These are phyloP conservation scores for Cydia amplana DNA, from an alignment of 1,140 invertebrate genomes.

Conservation along the genomic window DNA sequence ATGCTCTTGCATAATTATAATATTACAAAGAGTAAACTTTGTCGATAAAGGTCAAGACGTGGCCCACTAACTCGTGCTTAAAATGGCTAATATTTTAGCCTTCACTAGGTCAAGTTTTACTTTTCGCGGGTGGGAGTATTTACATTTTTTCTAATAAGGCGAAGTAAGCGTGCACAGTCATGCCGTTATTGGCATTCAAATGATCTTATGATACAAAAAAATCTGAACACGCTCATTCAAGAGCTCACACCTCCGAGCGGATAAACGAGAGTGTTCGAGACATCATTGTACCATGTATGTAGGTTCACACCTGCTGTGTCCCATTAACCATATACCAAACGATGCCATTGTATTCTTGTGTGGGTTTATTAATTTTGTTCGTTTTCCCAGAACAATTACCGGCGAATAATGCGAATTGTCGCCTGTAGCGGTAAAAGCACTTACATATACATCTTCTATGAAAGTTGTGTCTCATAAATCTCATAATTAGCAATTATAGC, in stretches of 20 bases:
- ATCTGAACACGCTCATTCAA: conserved; percentile 48
- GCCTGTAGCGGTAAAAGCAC: neutral
- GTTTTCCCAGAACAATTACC: conserved; percentile 15
- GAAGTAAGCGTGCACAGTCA: conserved; percentile 50
- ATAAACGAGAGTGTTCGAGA: conserved; percentile 57
- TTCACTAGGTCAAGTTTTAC: conserved; percentile 48
- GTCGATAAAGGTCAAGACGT: conserved; percentile 47
- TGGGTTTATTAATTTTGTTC: conserved; percentile 38
- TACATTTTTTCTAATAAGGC: conserved; percentile 50
- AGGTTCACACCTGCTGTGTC: conserved; percentile 47
- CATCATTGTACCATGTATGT: conserved; percentile 42
- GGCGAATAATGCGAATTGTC: neutral
- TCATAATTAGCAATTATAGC: neutral
- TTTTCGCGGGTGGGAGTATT: conserved; percentile 55
- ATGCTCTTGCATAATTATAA: conserved; percentile 17
- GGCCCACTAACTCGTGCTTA: conserved; percentile 41
- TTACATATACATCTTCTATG: neutral
- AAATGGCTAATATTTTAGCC: conserved; percentile 35
- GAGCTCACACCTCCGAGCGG: conserved; percentile 49
- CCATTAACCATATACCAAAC: conserved; percentile 42
- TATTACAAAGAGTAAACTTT: conserved; percentile 1
- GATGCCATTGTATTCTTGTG: conserved; percentile 46
- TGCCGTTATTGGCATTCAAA: conserved; percentile 61
- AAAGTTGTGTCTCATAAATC: neutral
- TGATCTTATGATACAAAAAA: conserved; percentile 56